Conservation (phyloP, 1,140 invertebrate genomes). For the Mesaphorura yosii region DNA sequence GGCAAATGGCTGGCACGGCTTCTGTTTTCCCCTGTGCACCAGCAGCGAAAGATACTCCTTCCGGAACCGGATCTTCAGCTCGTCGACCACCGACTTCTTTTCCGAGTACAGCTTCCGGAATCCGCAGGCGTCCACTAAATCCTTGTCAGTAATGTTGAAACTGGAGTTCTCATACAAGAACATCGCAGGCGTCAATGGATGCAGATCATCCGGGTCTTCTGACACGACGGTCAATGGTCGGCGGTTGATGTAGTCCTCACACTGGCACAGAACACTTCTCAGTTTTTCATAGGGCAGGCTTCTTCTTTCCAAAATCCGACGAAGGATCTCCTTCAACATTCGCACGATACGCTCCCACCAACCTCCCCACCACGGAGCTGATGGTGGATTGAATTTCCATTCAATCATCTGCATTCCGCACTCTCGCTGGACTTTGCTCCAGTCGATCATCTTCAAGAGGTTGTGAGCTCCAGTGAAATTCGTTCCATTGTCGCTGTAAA, state of each 20-base stretch:
- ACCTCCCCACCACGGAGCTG: not conserved
- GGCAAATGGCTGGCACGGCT: not conserved
- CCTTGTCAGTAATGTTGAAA: not conserved
- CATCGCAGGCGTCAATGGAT: constrained; percentile 30
- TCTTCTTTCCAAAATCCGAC: constrained; percentile 30
- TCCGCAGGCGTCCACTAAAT: not conserved
- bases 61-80: not conserved
- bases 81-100: not conserved
- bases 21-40: not conserved
- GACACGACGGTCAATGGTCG: constrained; percentile 34
- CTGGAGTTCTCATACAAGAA: constrained; percentile 17
- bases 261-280: constrained; percentile 33
- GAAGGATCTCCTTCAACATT: constrained; percentile 25
- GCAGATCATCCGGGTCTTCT: constrained; percentile 30
- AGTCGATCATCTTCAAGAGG: not conserved
- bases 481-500: constrained; percentile 33
- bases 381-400: not conserved
- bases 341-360: not conserved
- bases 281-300: constrained; percentile 33
- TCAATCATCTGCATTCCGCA: not conserved
- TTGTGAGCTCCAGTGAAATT: constrained; percentile 25
- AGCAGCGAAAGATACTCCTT: not conserved
- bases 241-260: constrained; percentile 34
- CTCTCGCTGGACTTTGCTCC: not conserved
- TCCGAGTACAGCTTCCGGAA: not conserved